Evolutionary conservation across 1,140 invertebrate genomes (phyloP).

Genomic region (Parapsyche elsis): DNA sequence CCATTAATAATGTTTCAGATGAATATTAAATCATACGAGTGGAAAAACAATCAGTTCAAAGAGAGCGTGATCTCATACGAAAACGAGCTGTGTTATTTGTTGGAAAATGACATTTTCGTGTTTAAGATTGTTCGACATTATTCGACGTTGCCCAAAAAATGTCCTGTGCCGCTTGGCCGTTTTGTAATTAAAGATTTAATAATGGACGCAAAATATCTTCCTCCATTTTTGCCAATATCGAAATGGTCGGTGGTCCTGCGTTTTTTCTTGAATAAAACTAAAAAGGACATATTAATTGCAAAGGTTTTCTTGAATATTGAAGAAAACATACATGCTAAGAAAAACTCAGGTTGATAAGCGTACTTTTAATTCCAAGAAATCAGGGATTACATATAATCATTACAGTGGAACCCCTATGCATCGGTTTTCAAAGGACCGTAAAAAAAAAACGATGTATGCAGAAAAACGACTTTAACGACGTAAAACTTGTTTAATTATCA

Average conservation of each 20-base stretch:
- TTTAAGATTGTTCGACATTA: constrained; percentile 29
- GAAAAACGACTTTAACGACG: too few relatives aligned
- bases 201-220: constrained; percentile 39
- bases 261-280: background rate
- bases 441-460: too few relatives aligned
- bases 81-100: constrained; percentile 32
- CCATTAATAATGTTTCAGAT: background rate
- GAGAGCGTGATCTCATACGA: constrained; percentile 37
- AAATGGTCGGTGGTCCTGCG: constrained; percentile 35
- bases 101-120: constrained; percentile 29
- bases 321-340: constrained; percentile 26
- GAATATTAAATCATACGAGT: constrained; percentile 38
- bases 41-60: constrained; percentile 42
- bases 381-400: too few relatives aligned
- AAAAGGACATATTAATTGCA: constrained; percentile 27
- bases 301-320: constrained; percentile 37
- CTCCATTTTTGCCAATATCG: constrained; percentile 33
- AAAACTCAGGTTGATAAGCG: background rate
- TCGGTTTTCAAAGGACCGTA: too few relatives aligned
- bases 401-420: too few relatives aligned
- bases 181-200: constrained; percentile 34
- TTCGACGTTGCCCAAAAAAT: constrained; percentile 35
- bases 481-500: too few relatives aligned
- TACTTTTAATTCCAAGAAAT: too few relatives aligned
- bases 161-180: constrained; percentile 28